A percentile compares a stretch with the other conserved stretches of the same genome.
Conservation (phyloP, 2,888 invertebrate species). For the Suillia variegata region DNA sequence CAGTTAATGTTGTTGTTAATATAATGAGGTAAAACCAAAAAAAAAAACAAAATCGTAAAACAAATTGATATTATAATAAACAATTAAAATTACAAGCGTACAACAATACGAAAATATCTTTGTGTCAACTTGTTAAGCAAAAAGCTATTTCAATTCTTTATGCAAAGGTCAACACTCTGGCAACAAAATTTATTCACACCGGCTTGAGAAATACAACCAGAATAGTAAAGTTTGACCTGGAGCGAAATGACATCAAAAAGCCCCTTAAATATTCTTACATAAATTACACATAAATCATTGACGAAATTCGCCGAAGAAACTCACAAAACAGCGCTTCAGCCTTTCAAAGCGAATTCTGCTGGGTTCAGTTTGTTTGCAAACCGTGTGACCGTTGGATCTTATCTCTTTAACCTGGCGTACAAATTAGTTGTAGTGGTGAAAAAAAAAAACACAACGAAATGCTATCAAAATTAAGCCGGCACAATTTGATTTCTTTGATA, state of each 20-base stretch:
- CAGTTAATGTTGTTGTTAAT: too few relatives aligned
- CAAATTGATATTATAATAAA: too few relatives aligned
- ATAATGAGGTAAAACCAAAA: too few relatives aligned
- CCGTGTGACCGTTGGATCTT: slow-evolving; percentile 13
- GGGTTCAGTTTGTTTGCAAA: slow-evolving; percentile 33
- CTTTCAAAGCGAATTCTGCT: slow-evolving; percentile 22
- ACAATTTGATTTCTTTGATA: slow-evolving; percentile 21
- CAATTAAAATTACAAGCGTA: too few relatives aligned
- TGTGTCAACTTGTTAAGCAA: too few relatives aligned
- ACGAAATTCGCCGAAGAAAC: background rate
- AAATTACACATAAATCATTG: slow-evolving; percentile 41
- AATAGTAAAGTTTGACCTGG: background rate
- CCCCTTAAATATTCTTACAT: slow-evolving; percentile 31
- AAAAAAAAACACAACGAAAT: background rate
- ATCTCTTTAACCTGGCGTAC: background rate
- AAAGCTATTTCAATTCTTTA: too few relatives aligned
- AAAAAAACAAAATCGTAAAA: too few relatives aligned
- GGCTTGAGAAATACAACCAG: background rate
- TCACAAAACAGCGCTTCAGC: slow-evolving; percentile 3
- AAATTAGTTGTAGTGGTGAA: background rate
- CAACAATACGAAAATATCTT: too few relatives aligned
- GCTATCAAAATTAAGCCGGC: slow-evolving; percentile 10
- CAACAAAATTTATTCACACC: too few relatives aligned
- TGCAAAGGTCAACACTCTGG: too few relatives aligned
- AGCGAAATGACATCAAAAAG: background rate